Percentiles rank a stretch among this genome's conserved stretches.
These are phyloP conservation scores for Drosophila malerkotliana DNA, from an alignment of 1,140 invertebrate species.

Conservation along the genomic window DNA sequence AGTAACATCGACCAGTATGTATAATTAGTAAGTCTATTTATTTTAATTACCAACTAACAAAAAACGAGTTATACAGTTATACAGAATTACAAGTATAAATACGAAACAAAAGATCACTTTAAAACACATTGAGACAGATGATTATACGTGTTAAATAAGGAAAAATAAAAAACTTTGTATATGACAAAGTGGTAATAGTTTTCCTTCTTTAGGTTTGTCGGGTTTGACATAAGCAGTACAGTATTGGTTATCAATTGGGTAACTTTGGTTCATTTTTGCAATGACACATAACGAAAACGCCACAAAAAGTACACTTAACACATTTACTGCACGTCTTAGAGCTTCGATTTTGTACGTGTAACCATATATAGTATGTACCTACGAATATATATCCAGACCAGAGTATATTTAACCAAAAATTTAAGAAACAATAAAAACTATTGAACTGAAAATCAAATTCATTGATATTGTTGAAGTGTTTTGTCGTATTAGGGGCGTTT, in stretches of 20 bases:
- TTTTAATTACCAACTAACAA: conserved; percentile 7
- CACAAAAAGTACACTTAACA: conserved; percentile 70
- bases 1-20: background rate
- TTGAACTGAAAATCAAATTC: conserved; percentile 50
- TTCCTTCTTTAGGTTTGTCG: conserved; percentile 12
- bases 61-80: conserved; percentile 26
- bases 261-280: conserved; percentile 45
- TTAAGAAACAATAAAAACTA: conserved; percentile 52
- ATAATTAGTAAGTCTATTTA: background rate
- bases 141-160: conserved; percentile 26
- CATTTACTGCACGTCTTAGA: conserved; percentile 82
- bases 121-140: conserved; percentile 28
- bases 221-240: conserved; percentile 33
- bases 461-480: conserved; percentile 66
- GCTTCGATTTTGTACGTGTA: conserved; percentile 77
- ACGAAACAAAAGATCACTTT: conserved; percentile 32
- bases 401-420: conserved; percentile 54
- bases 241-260: conserved; percentile 45
- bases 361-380: conserved; percentile 37
- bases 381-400: conserved; percentile 33
- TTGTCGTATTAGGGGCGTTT: conserved; percentile 24
- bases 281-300: conserved; percentile 63
- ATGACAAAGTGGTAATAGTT: conserved; percentile 21
- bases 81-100: conserved; percentile 14
- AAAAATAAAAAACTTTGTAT: conserved; percentile 36